Evolutionary conservation across 2,888 invertebrate species (phyloP).

Genomic region (Periphyllus acericola): DNA sequence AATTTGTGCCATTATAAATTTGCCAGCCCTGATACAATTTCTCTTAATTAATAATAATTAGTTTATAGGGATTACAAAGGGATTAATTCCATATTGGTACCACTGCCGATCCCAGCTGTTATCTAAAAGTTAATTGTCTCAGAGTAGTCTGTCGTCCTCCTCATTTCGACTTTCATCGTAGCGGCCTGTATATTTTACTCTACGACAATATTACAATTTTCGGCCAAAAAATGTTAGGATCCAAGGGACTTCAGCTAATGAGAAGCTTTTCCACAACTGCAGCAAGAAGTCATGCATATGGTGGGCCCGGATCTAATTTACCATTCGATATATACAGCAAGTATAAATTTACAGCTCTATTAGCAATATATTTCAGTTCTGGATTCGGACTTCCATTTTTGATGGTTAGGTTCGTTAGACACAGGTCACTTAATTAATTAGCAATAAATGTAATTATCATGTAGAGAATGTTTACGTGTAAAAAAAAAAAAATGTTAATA

Average conservation of each 20-base stretch:
- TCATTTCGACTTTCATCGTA: not conserved
- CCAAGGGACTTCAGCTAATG: conserved; percentile 30
- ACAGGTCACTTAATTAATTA: conserved; percentile 35
- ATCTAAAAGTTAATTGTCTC: conserved; percentile 12
- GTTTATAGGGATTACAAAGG: conserved; percentile 1
- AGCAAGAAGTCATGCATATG: conserved; percentile 44
- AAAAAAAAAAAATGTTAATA: conserved; percentile 6
- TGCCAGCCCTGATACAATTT: no score
- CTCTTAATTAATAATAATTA: not conserved
- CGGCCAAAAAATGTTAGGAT: conserved; percentile 26
- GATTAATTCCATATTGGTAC: conserved; percentile 38
- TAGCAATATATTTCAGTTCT: conserved; percentile 47
- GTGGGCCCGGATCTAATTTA: conserved; percentile 49
- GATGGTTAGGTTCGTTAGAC: conserved; percentile 46
- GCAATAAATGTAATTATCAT: not conserved
- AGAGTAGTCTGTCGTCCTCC: not conserved
- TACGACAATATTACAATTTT: not conserved
- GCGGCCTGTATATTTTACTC: not conserved
- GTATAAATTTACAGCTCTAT: conserved; percentile 53
- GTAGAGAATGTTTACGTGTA: not conserved
- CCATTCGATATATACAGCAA: conserved; percentile 43
- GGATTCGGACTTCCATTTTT: conserved; percentile 57
- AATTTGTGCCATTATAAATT: no score
- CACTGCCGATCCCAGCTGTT: conserved; percentile 53
- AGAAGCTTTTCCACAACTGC: conserved; percentile 49